phyloP scores from a whole-genome alignment of 2,888 invertebrate genomes.

The Phyllotreta striolata region DNA sequence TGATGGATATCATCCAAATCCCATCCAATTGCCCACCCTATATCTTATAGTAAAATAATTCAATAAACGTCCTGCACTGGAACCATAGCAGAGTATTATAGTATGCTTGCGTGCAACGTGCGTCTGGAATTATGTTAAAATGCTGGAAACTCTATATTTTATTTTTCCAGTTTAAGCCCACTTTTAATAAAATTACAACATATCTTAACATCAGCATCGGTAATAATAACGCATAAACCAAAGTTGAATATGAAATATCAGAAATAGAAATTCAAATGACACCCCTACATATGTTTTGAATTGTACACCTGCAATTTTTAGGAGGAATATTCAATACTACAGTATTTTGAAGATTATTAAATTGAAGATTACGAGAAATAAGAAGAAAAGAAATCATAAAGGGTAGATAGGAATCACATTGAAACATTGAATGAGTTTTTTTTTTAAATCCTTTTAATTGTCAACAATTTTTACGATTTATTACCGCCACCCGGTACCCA shows the following conservation, averaged over 20 bases:
- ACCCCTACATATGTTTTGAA: too few relatives aligned
- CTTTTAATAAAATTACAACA: slow-evolving; percentile 34
- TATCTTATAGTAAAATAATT: slow-evolving; percentile 32
- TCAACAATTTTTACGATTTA: slow-evolving; percentile 10
- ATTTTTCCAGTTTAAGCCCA: slow-evolving; percentile 36
- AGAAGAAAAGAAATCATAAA: too few relatives aligned
- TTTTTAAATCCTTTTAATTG: slow-evolving; percentile 8
- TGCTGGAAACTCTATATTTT: slow-evolving; percentile 33
- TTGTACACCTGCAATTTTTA: too few relatives aligned
- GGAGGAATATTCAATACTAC: too few relatives aligned
- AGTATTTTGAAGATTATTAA: too few relatives aligned
- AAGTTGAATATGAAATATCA: slow-evolving; percentile 9
- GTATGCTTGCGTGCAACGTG: slow-evolving; percentile 36
- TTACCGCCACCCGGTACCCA: too few relatives aligned
- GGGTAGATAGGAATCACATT: background rate
- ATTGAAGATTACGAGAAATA: too few relatives aligned
- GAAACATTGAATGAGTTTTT: slow-evolving; percentile 6
- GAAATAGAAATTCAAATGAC: slow-evolving; percentile 26
- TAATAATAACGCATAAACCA: slow-evolving; percentile 22
- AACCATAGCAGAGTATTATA: slow-evolving; percentile 43
- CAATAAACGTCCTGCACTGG: slow-evolving; percentile 33
- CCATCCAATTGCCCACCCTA: too few relatives aligned
- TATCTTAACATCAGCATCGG: slow-evolving; percentile 32
- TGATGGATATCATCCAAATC: too few relatives aligned
- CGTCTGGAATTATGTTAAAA: slow-evolving; percentile 32